Conservation (phyloP, 1,140 invertebrate genomes). For the Campodea augens region DNA sequence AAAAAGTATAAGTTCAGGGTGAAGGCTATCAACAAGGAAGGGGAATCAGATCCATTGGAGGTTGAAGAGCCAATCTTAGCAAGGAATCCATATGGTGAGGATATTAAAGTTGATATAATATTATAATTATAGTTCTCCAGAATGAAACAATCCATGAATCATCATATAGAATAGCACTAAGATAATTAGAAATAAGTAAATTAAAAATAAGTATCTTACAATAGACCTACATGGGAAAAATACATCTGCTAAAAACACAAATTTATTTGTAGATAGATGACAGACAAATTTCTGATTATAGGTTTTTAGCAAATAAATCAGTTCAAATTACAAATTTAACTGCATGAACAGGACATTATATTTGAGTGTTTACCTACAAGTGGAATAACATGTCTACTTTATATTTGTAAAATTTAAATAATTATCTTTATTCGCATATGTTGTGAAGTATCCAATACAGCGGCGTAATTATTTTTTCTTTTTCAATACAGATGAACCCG, state of each 20-base stretch:
- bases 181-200: not conserved
- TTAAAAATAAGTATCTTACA: not conserved
- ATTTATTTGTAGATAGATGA: slow-evolving; percentile 3
- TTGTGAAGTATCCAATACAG: slow-evolving; percentile 9
- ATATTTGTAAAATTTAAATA: slow-evolving; percentile 5
- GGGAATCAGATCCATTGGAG: slow-evolving; percentile 86
- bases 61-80: slow-evolving; percentile 71
- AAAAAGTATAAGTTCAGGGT: slow-evolving; percentile 98
- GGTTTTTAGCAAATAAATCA: not conserved
- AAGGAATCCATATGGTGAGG: slow-evolving; percentile 88
- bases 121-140: not conserved
- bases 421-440: slow-evolving; percentile 4
- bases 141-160: not conserved
- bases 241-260: not conserved
- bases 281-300: not conserved
- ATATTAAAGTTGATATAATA: slow-evolving; percentile 3
- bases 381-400: not conserved
- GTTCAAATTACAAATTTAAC: not conserved
- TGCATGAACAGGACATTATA: not conserved
- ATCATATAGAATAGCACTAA: not conserved
- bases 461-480: slow-evolving; percentile 7
- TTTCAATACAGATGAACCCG: slow-evolving; percentile 48
- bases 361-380: not conserved
- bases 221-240: not conserved
- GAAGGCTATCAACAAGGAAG: slow-evolving; percentile 95